Conservation (phyloP, 2,797 vertebrate species). For the Loris lydekkerianus region DNA sequence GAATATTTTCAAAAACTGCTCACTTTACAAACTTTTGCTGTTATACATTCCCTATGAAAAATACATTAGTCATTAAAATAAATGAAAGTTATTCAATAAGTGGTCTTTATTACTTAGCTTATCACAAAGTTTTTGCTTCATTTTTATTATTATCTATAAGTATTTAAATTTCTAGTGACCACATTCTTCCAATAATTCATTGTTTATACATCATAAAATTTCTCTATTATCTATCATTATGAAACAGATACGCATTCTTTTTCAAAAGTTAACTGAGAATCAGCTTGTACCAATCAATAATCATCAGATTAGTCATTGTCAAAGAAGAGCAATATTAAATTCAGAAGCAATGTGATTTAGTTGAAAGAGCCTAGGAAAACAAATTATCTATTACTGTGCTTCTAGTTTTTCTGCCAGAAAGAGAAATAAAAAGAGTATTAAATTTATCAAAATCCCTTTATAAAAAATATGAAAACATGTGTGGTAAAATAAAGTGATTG, state of each 20-base stretch:
- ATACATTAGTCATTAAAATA: slow-evolving; percentile 19
- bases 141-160: slow-evolving; percentile 49
- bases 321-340: slow-evolving; percentile 33
- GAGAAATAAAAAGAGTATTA: background rate
- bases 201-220: background rate
- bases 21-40: slow-evolving; percentile 3
- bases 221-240: background rate
- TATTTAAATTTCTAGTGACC: slow-evolving; percentile 47
- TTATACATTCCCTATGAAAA: slow-evolving; percentile 24
- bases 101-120: slow-evolving; percentile 16
- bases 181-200: slow-evolving; percentile 6
- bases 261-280: slow-evolving; percentile 35
- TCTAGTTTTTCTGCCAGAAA: background rate
- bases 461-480: background rate
- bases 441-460: slow-evolving; percentile 4
- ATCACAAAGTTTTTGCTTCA: slow-evolving; percentile 2
- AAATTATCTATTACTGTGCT: background rate
- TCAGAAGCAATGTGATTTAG: background rate
- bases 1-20: slow-evolving; percentile 19
- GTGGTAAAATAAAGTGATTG: background rate
- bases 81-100: slow-evolving; percentile 27
- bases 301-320: slow-evolving; percentile 49
- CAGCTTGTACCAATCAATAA: slow-evolving; percentile 60
- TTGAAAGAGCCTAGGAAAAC: background rate
- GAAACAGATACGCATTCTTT: slow-evolving; percentile 1